Percentiles rank a stretch among this genome's conserved stretches.
These are phyloP conservation scores for Pygathrix nemaeus DNA, from an alignment of 2,113 vertebrate species.

Conservation along the genomic window DNA sequence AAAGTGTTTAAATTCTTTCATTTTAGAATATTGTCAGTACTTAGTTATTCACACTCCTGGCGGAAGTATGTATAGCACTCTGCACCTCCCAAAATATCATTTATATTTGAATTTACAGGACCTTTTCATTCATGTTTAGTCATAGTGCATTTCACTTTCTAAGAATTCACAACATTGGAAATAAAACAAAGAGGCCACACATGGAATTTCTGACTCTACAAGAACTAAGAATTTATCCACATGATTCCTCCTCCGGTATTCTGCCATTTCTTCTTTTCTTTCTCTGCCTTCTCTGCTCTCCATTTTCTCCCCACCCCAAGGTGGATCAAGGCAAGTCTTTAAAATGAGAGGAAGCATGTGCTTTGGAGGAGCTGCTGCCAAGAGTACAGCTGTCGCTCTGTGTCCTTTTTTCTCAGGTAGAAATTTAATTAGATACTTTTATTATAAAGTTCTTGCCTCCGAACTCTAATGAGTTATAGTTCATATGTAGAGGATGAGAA, in stretches of 20 bases:
- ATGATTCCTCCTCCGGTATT: too few relatives aligned
- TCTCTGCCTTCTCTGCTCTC: background rate
- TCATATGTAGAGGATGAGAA: conserved; percentile 9
- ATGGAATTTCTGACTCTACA: background rate
- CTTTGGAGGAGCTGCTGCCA: background rate
- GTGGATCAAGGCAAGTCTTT: background rate
- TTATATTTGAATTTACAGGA: conserved; percentile 7
- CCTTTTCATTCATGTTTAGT: background rate
- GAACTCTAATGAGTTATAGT: conserved; percentile 48
- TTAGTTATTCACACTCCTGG: background rate
- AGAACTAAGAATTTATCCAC: background rate
- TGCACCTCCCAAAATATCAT: background rate
- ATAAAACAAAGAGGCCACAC: background rate
- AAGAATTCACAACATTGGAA: conserved; percentile 23
- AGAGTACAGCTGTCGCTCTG: background rate
- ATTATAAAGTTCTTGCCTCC: conserved; percentile 44
- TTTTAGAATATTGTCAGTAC: background rate
- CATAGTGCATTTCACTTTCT: conserved; percentile 15
- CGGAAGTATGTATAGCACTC: background rate
- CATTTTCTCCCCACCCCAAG: background rate
- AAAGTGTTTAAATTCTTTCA: background rate
- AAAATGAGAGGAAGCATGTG: background rate
- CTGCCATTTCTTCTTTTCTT: background rate
- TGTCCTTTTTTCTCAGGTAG: background rate
- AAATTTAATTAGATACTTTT: conserved; percentile 49